Base-by-base conservation (phyloP, 2,888 invertebrate genomes). In the Napeogenes inachia region DNA sequence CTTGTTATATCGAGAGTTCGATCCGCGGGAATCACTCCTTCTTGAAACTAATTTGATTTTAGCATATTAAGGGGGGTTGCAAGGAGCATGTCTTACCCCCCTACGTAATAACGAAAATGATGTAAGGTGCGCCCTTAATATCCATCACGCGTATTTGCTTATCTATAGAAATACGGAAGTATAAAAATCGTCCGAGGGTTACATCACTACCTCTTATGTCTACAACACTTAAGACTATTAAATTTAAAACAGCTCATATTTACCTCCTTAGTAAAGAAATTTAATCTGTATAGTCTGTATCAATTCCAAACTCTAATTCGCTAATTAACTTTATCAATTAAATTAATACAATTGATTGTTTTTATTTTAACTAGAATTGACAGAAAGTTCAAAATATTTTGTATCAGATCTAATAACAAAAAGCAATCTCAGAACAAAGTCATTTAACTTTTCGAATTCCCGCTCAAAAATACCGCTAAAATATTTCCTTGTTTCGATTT, bases 101-200 rank as follows among this genome's bases (percentile, higher is more conserved):
- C 76, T 72, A 76, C 73, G 85, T 89, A 89, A 90, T 89, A 90
- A 89, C 87, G 86, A 84, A 89, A 89, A 89, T 89, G 90, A 90
- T 88, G 89, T 87, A 90, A 89, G 90, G 90, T 89, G 90, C 84
- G 90, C 88, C 89, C 83, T 86, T 90, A 89, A 90, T 90, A 90
- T 89, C 90, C 90, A 90, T 89, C 89, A 89, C 84, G 85, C 84
- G 87, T 90, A 89, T 90, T 90, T 89, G 89, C 89, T 89, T 90
- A 90, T 90, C 90, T 89, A 88, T 84, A 83, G 81, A 80, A 86
- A 85, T 85, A 87, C 88, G 89, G 89, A 89, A 89, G 89, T 87
- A 87, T 89, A 88, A 90, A 89, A 89, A 87, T 86, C 85, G 85
- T 86, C 85, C 83, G 83, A 80, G 81, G 71, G 66, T 67, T 42